These are phyloP conservation scores for Aegotheles bennettii DNA, from an alignment of 2,113 vertebrate genomes.

Conservation along the genomic window DNA sequence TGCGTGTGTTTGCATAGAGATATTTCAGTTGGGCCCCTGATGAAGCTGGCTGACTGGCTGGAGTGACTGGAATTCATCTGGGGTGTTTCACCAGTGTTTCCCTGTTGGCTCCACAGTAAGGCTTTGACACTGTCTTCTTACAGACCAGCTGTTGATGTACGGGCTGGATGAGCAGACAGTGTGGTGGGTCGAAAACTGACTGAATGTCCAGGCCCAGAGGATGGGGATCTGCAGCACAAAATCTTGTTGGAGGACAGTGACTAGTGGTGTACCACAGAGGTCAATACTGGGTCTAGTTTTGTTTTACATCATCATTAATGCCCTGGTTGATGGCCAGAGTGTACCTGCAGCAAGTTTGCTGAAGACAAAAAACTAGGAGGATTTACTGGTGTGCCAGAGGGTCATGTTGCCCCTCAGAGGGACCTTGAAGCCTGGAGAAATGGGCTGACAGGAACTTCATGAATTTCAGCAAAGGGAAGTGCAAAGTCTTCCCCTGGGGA, in stretches of 20 bases:
- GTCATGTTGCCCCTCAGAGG: neutral
- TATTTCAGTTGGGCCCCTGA: too few relatives aligned
- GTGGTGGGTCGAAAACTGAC: neutral
- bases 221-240: too few relatives aligned
- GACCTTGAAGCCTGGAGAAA: neutral
- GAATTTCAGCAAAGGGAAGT: neutral
- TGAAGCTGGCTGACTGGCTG: too few relatives aligned
- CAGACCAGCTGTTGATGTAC: neutral
- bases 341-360: neutral
- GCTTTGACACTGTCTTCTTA: neutral
- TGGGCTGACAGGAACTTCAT: too few relatives aligned
- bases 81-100: too few relatives aligned
- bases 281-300: too few relatives aligned
- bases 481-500: neutral
- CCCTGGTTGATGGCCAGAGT: neutral
- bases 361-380: neutral
- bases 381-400: neutral
- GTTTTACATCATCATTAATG: neutral
- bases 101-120: neutral
- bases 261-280: too few relatives aligned
- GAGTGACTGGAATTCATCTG: neutral
- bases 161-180: neutral
- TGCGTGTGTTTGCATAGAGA: too few relatives aligned
- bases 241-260: neutral
- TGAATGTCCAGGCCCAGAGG: too few relatives aligned